A percentile compares a stretch with the other conserved stretches of the same genome.
phyloP scores from a whole-genome alignment of 2,113 vertebrate species.

The Cyphotilapia sp. region DNA sequence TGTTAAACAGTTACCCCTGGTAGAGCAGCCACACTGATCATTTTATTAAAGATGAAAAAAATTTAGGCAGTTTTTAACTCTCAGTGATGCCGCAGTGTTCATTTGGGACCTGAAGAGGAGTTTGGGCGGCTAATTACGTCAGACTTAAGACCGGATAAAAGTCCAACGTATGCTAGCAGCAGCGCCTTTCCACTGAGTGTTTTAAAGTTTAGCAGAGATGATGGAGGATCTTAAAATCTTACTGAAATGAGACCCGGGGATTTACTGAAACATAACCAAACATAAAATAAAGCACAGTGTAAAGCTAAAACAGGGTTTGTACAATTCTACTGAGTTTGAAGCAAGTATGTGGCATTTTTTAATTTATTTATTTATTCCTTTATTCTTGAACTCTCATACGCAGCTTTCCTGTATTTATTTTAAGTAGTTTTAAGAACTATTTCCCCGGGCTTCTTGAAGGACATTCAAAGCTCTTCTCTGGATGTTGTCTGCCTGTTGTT shows the following conservation, averaged over 20 bases:
- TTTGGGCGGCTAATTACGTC: fast-evolving
- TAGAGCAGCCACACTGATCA: neutral
- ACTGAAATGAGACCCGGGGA: neutral
- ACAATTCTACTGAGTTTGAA: neutral
- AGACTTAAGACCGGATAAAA: fast-evolving
- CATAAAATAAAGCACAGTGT: neutral
- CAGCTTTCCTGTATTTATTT: neutral
- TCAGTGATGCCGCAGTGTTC: neutral
- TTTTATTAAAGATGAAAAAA: fast-evolving
- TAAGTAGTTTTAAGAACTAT: fast-evolving
- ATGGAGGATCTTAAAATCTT: neutral
- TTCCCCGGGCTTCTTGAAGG: fast-evolving
- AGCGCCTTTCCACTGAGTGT: neutral
- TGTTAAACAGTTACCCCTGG: neutral
- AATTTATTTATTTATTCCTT: fast-evolving
- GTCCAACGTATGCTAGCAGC: fast-evolving
- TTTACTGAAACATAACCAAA: neutral
- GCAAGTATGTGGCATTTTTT: neutral
- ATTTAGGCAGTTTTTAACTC: neutral
- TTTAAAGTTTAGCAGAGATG: neutral
- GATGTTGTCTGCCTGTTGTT: neutral
- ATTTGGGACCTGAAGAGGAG: fast-evolving
- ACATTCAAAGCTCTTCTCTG: neutral
- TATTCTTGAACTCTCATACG: neutral
- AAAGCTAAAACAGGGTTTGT: neutral